phyloP scores from a whole-genome alignment of 2,888 invertebrate species.

The Tanytarsus gracilentus region DNA sequence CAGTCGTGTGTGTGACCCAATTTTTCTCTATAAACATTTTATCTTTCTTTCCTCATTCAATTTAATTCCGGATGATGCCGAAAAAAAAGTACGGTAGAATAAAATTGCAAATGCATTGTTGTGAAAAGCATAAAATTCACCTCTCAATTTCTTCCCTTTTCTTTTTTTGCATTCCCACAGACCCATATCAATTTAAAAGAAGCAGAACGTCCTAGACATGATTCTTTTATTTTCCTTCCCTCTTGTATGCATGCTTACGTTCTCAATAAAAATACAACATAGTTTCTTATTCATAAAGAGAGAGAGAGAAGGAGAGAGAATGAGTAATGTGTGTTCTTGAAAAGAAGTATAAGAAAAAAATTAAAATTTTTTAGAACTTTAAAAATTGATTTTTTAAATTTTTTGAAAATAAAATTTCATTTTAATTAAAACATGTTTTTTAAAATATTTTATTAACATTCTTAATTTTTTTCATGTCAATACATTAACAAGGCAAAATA shows the following conservation, averaged over 20 bases:
- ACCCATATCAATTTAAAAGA: neutral
- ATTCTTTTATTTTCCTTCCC: neutral
- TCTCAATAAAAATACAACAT: neutral
- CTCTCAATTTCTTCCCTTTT: neutral
- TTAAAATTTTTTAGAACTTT: no score
- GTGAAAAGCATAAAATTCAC: neutral
- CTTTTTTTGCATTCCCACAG: neutral
- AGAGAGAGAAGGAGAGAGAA: no score
- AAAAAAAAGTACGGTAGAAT: neutral
- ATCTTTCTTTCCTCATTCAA: neutral
- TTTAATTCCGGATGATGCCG: constrained; percentile 13
- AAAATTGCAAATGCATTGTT: neutral
- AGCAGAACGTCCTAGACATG: neutral
- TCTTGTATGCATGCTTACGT: neutral
- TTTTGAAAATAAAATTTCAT: no score
- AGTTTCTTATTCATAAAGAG: no score
- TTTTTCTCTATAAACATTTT: constrained; percentile 1
- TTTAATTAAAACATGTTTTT: no score
- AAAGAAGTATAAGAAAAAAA: no score
- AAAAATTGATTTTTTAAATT: no score
- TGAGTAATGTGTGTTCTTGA: no score
- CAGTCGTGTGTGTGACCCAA: constrained; percentile 27
- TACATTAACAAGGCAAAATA: constrained; percentile 15
- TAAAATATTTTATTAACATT: no score
- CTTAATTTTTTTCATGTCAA: no score